These are phyloP conservation scores for Arnoldichthys spilopterus DNA, from an alignment of 2,797 vertebrate species.

Conservation along the genomic window DNA sequence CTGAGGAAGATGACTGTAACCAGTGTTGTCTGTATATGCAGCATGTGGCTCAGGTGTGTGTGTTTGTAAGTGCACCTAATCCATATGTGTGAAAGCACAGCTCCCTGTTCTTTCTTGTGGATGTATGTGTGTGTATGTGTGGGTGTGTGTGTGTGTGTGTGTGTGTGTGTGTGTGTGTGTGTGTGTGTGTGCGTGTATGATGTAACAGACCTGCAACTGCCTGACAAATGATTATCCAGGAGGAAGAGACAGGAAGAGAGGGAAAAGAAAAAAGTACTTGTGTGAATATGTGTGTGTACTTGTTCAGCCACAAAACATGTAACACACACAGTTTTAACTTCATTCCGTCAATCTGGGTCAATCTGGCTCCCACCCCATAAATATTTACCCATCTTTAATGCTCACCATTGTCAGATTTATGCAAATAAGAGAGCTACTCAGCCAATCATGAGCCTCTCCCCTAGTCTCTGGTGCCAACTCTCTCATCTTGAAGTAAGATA, in stretches of 20 bases:
- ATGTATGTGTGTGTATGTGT: conserved; percentile 35
- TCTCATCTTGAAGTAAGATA: not conserved
- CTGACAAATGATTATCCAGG: conserved; percentile 39
- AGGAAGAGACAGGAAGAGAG: conserved; percentile 18
- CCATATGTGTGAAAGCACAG: conserved; percentile 1
- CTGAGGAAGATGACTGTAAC: not conserved
- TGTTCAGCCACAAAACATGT: not conserved
- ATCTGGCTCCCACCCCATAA: conserved; percentile 22
- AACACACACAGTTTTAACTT: conserved; percentile 12
- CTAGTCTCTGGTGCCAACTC: not conserved
- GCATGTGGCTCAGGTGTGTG: not conserved
- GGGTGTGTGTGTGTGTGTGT: conserved; percentile 44
- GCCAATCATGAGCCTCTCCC: conserved; percentile 11
- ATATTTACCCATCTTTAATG: conserved; percentile 32
- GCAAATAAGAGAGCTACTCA: conserved; percentile 10
- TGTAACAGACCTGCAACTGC: conserved; percentile 55
- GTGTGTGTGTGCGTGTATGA: conserved; percentile 51
- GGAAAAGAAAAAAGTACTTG: not conserved
- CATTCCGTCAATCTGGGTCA: conserved; percentile 17
- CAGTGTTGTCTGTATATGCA: not conserved
- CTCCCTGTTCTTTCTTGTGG: conserved; percentile 33
- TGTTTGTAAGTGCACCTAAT: not conserved
- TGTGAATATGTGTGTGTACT: not conserved
- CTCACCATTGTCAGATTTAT: conserved; percentile 21
- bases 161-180: conserved; percentile 20